Evolutionary conservation across 2,888 invertebrate genomes (phyloP), one percentile per base, ranked within the genome.

Genomic region (Odontocolon sp.): DNA sequence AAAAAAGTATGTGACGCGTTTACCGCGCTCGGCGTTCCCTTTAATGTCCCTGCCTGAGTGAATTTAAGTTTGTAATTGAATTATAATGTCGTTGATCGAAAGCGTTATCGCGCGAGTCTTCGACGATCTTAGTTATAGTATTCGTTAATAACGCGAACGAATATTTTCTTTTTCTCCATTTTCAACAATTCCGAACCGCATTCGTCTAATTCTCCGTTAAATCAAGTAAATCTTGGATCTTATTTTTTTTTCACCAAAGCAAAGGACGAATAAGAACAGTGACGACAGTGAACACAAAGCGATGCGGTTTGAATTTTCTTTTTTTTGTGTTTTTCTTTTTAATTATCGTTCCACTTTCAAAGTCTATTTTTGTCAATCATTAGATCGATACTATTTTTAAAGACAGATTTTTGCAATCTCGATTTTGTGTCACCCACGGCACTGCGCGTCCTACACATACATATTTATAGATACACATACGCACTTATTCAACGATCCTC

Each of bases 281-380:
- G 26, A 38, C 38, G 50, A 64, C 23, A 47, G 45, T 33, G 68
- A 77, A 72, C 72, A 59, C 79, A 71, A 73, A 72, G 72, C 71
- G 73, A 74, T 74, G 66, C 72, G 75, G 59, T 42, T 74, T 36
- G 66, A 42, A 76, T 14, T 50, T 16, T 4, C 6, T 14, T n/a
- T 52, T 31, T 36, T 67, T 71, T 71, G 6, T 57, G 47, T 21
- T 59, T 57, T 79, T 82, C 77, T 78, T 83, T 81, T 80, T 63
- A 80, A 82, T 71, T 42, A 69, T 78, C 73, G 66, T 77, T 73
- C 50, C 79, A 77, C 63, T 77, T 78, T 64, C 59, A 79, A 82
- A 81, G 63, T 80, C 78, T 80, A 76, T 81, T 81, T 77, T 83
- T 81, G 77, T 74, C 75, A 77, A 77, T 78, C 69, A 71, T 73